These are phyloP conservation scores for Dicyrtomina minuta DNA, from an alignment of 2,888 invertebrate genomes.

Conservation along the genomic window DNA sequence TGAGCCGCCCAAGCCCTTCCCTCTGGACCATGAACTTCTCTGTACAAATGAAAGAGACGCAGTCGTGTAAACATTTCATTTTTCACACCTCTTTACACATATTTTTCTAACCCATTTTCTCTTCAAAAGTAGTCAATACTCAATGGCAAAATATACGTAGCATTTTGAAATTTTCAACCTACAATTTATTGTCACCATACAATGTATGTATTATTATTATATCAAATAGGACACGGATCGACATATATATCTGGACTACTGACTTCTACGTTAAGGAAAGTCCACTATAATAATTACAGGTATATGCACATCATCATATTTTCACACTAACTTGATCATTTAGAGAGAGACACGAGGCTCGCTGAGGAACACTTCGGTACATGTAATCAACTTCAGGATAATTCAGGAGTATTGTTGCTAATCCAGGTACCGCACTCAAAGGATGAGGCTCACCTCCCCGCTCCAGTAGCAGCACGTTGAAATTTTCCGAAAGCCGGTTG, in stretches of 20 bases:
- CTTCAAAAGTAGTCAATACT: too few relatives aligned
- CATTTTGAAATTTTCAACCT: too few relatives aligned
- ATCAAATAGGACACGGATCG: background rate
- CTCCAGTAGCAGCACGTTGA: conserved; percentile 44
- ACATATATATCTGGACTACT: too few relatives aligned
- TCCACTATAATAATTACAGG: too few relatives aligned
- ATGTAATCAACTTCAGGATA: conserved; percentile 50
- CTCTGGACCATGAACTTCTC: conserved; percentile 41
- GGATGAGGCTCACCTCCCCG: conserved; percentile 48
- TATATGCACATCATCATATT: too few relatives aligned
- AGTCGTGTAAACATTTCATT: too few relatives aligned
- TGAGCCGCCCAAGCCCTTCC: conserved; percentile 46
- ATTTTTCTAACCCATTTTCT: too few relatives aligned
- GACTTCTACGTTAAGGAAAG: too few relatives aligned
- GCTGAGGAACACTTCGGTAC: conserved; percentile 49
- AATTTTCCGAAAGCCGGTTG: conserved; percentile 38
- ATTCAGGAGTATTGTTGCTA: conserved; percentile 45
- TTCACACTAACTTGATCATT: conserved; percentile 50
- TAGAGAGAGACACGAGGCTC: conserved; percentile 44
- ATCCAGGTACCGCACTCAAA: conserved; percentile 41
- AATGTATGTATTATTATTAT: too few relatives aligned
- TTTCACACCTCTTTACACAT: too few relatives aligned
- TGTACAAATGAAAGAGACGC: conserved; percentile 4
- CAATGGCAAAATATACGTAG: too few relatives aligned
- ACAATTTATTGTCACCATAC: too few relatives aligned